Conservation (phyloP, 2,113 vertebrate species). For the Pachyramphus minor region DNA sequence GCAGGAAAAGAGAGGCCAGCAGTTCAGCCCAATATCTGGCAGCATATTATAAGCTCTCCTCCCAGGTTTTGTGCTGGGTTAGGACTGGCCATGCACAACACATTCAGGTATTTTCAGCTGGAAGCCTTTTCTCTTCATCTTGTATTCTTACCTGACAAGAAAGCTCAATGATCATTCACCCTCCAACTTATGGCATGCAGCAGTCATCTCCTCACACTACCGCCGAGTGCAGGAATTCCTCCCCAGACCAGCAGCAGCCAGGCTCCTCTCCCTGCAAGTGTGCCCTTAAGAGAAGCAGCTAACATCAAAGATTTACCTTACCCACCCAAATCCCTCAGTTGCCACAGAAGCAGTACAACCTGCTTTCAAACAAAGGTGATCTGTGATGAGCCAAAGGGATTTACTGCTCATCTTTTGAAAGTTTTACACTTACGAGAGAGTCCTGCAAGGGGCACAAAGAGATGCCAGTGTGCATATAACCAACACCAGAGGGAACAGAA, state of each 20-base stretch:
- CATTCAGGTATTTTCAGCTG: background rate
- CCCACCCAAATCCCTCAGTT: background rate
- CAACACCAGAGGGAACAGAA: background rate
- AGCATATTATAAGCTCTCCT: background rate
- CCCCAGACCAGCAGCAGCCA: background rate
- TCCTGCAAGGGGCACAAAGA: background rate
- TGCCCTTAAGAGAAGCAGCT: background rate
- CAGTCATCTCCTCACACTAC: background rate
- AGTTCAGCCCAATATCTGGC: background rate
- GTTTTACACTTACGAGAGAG: background rate
- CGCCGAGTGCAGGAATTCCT: background rate
- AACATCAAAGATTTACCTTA: background rate
- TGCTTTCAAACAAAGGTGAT: background rate
- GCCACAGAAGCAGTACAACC: background rate
- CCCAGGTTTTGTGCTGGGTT: background rate
- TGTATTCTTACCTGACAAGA: background rate
- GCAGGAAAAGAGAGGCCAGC: background rate
- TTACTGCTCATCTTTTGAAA: background rate
- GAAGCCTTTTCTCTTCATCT: background rate
- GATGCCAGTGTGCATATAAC: background rate
- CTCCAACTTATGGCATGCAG: background rate
- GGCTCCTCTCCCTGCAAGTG: fast-evolving
- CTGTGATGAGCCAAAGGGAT: background rate
- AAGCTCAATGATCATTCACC: background rate
- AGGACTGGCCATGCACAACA: background rate